Percentiles rank a stretch among this genome's conserved stretches.
Evolutionary conservation across 2,113 vertebrate genomes (phyloP).

Genomic region (Burhinus oedicnemus): DNA sequence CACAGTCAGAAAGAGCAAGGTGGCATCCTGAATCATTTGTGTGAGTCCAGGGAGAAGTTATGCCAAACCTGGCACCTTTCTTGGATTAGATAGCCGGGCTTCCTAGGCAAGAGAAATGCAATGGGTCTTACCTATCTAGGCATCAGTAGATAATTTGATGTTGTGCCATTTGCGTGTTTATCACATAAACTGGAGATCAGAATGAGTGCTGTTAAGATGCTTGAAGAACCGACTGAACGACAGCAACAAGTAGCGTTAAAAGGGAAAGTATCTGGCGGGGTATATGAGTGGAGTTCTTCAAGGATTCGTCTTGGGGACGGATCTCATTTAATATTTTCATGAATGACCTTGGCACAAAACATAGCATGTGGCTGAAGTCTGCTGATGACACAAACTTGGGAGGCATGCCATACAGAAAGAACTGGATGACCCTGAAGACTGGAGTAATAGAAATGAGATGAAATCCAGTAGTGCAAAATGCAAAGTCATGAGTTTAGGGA

Average conservation of each 20-base stretch:
- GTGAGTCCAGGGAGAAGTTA: not conserved
- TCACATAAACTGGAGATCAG: not conserved
- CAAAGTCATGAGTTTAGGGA: not conserved
- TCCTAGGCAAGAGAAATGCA: not conserved
- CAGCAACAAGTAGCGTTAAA: not conserved
- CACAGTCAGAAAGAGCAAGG: not conserved
- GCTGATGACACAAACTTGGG: constrained; percentile 57
- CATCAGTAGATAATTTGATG: not conserved
- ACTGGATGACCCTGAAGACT: constrained; percentile 31
- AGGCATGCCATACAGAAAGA: not conserved
- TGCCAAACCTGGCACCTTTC: not conserved
- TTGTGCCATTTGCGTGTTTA: not conserved
- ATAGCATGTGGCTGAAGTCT: not conserved
- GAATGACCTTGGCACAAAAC: constrained; percentile 50
- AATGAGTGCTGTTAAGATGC: not conserved
- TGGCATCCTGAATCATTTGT: not conserved
- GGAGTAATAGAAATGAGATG: constrained; percentile 22
- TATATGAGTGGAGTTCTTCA: not conserved
- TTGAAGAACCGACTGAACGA: not conserved
- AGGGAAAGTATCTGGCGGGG: constrained; percentile 4
- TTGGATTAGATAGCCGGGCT: not conserved
- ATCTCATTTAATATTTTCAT: constrained; percentile 39
- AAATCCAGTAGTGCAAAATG: constrained; percentile 21
- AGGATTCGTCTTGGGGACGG: not conserved
- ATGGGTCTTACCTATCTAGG: not conserved